Evolutionary conservation across 2,113 vertebrate genomes (phyloP).

Genomic region (Spea bombifrons): DNA sequence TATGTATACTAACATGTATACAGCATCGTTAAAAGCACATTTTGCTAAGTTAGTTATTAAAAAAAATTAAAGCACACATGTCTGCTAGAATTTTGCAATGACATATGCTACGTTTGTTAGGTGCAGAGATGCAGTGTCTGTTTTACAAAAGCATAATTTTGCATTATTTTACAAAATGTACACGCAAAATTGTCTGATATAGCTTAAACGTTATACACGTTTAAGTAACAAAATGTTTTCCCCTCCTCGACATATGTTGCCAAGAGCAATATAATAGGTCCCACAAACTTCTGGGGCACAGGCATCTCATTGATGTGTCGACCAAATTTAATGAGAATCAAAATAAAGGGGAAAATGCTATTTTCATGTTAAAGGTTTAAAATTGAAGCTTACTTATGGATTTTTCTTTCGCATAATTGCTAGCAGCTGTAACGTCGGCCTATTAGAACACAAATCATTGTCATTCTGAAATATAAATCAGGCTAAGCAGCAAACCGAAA

Average conservation of each 20-base stretch:
- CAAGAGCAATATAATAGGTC: too few species aligned
- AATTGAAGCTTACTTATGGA: neutral
- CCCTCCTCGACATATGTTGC: too few species aligned
- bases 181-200: constrained; percentile 1
- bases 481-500: neutral
- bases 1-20: too few species aligned
- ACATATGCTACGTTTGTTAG: constrained; percentile 31
- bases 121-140: constrained; percentile 33
- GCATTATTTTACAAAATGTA: constrained; percentile 14
- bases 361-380: neutral
- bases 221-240: too few species aligned
- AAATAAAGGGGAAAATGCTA: neutral
- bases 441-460: neutral
- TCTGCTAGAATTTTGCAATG: constrained; percentile 32
- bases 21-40: too few species aligned
- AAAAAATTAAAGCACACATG: neutral
- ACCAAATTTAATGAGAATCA: neutral
- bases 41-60: too few species aligned
- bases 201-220: too few species aligned
- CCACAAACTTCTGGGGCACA: neutral
- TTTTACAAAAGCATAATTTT: constrained; percentile 35
- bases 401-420: neutral
- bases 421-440: neutral
- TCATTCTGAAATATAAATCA: neutral
- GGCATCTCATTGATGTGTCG: neutral